Evolutionary conservation across 2,888 invertebrate genomes (phyloP), one percentile per base, ranked within the genome.

Genomic region (Harpalus rufipes): DNA sequence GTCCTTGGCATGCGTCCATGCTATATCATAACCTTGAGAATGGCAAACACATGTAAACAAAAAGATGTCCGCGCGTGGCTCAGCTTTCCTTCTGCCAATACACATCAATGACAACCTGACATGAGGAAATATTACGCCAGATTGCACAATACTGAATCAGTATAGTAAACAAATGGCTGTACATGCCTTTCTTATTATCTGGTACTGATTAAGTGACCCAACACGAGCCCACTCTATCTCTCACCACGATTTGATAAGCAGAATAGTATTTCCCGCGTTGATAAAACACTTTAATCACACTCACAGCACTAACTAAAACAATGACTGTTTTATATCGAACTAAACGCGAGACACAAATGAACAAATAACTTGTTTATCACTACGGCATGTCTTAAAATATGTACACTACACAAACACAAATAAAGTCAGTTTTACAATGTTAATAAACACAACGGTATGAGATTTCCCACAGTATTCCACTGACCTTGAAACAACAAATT

Each of bases 161-260:
- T 51, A 85, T 85, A 86, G 86, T 87, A 86, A 86, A 86, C 86
- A 86, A 86, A 87, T 86, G 84, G 86, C 44, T 85, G 44, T 12
- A 68, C 86, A 86, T 86, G 86, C 86, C 86, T 86, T 87, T 87
- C 87, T 86, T 86, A 86, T 85, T 85, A 85, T 86, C 87, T 87
- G 87, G 86, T 86, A 87, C 87, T 81, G 59, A 80, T 61, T 65
- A 21, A 51, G 41, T 63, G 32, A 81, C 63, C 81, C 41, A 7
- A 51, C 51, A 39, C 51, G 32, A 85, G 68, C 68, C 59, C 16
- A 72, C 85, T 86, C n/a, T 87, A 85, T 85, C 85, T 86, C 79
- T 87, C 87, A 88, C 87, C 87, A 78, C 76, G 81, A 74, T 80
- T 84, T 83, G 86, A 87, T 87, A 87, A 86, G 85, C 81, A 85